Conservation (phyloP, 2,797 vertebrate species). For the Chrosomus eos region DNA sequence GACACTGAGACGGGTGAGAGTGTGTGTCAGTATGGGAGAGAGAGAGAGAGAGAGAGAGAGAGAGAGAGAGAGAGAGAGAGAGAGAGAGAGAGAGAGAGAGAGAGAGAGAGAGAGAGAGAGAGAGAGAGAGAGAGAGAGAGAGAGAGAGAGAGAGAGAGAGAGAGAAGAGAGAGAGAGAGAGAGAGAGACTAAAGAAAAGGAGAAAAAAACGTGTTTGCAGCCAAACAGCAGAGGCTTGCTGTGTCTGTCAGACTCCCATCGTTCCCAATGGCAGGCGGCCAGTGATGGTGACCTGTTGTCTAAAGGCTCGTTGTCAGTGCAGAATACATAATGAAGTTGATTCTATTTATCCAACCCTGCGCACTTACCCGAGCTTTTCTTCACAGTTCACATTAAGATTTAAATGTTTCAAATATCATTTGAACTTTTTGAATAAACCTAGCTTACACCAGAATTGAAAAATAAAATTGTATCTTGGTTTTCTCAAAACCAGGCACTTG, state of each 20-base stretch:
- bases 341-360: conserved; percentile 20
- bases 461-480: neutral
- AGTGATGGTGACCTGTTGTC: conserved; percentile 72
- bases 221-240: conserved; percentile 68
- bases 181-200: conserved; percentile 40
- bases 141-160: conserved; percentile 21
- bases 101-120: conserved; percentile 8
- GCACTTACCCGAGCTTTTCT: conserved; percentile 8
- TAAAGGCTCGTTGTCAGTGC: conserved; percentile 68
- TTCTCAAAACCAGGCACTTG: conserved; percentile 33
- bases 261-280: conserved; percentile 76
- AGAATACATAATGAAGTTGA: conserved; percentile 59
- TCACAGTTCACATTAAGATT: neutral
- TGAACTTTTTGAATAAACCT: neutral
- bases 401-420: conserved; percentile 23
- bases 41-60: conserved; percentile 27
- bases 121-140: conserved; percentile 41
- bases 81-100: neutral
- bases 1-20: conserved; percentile 67
- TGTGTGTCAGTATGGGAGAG: conserved; percentile 64
- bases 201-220: conserved; percentile 74
- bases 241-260: conserved; percentile 69
- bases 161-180: conserved; percentile 38
- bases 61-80: conserved; percentile 38
- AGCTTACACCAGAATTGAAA: neutral